These are phyloP conservation scores for Phasianus colchicus DNA, from an alignment of 2,113 vertebrate species.

Conservation along the genomic window DNA sequence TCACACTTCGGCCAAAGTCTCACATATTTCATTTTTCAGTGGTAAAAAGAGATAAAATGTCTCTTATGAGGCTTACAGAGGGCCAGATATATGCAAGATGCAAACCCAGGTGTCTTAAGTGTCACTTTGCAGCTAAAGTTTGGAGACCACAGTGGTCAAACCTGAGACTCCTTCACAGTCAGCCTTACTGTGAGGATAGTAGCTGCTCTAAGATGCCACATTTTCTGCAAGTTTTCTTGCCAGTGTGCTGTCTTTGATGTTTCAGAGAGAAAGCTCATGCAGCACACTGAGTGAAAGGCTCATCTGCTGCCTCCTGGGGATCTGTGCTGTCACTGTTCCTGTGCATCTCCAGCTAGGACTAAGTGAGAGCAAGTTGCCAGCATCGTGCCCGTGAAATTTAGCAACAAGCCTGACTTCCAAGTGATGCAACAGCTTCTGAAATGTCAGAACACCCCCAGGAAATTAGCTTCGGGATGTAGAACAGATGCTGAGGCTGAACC, in stretches of 20 bases:
- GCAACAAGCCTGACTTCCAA: not conserved
- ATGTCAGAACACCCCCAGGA: slow-evolving; percentile 1
- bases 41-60: not conserved
- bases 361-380: not conserved
- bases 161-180: not conserved
- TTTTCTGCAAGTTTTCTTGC: slow-evolving; percentile 2
- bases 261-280: not conserved
- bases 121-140: not conserved
- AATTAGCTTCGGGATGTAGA: not conserved
- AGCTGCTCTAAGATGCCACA: not conserved
- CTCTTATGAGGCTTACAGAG: not conserved
- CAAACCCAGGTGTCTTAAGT: not conserved
- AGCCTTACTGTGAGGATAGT: not conserved
- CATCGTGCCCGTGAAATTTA: not conserved
- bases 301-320: not conserved
- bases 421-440: not conserved
- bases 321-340: fast-evolving
- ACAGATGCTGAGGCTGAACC: not conserved
- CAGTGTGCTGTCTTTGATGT: not conserved
- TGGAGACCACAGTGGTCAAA: not conserved
- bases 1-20: not conserved
- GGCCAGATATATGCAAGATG: not conserved
- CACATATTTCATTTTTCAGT: not conserved
- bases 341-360: not conserved
- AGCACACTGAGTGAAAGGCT: not conserved